Base-by-base conservation (phyloP, 1,140 invertebrate species). In the Eumaeus atala region DNA sequence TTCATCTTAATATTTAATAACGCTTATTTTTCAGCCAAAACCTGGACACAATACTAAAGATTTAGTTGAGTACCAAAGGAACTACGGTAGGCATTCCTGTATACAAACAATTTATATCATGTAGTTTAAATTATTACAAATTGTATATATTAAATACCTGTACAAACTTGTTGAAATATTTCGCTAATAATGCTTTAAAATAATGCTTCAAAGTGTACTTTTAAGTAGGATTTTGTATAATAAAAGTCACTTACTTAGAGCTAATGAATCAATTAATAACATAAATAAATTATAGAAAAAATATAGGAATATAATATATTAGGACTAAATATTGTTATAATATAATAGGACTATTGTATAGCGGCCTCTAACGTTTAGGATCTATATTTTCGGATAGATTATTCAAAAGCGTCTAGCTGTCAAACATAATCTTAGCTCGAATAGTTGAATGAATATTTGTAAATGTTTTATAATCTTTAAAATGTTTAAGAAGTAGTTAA, bases 31-130 rank as follows among this genome's bases (percentile, higher is more conserved):
- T 54, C 82, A 91, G 91, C 91, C 62, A 92, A 92, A 87, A 92
- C 88, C 85, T 92, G 91, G 91, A 92, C 91, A 77, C 91, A 92
- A 67, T 91, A 92, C 83, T 92, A 66, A 65, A 61, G 74, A 56
- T 47, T 52, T 52, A 61, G 44, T 51, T n/a, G 51, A 10, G 54
- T 59, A 65, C 48, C 47, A 44, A 35, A 42, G 3, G 48, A 56
- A 57, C 51, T 54, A 62, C 63, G 69, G 72, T 79, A 78, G 74
- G 69, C 73, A 75, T 76, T 77, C 61, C 56, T 70, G 58, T 54
- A 61, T 62, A 54, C 35, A 52, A 62, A 61, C 49, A 54, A 52
- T 63, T 51, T 28, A 28, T 28, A 28, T 28, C 6, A 6, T 28
- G 14, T 59, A 60, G 57, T 56, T 53, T 48, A 61, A 58, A 56